Evolutionary conservation across 53 echinoderm and acorn worm species (phyloP), one percentile per base, ranked within the genome.

Genomic region (Actinopyga echinites): DNA sequence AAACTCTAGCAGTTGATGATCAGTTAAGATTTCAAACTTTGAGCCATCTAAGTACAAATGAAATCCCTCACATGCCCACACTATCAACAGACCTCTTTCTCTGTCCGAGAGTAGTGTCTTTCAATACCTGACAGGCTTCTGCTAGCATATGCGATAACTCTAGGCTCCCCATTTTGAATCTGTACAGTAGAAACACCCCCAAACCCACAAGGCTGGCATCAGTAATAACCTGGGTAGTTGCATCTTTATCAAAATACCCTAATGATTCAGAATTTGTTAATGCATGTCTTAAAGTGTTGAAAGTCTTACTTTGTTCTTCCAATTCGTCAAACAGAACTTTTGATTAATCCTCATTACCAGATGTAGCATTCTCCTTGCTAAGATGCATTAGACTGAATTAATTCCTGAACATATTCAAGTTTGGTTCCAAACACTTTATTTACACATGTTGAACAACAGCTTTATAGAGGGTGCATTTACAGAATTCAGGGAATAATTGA

Each of bases 121-220:
- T 64, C 65, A 36, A 52, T 75, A 24, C 55, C 69, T 65, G 63
- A 54, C 21, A 80, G 36, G 11, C 80, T 80, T 12, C 61, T 30
- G 33, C 80, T 80, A 22, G 80, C 60, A 36, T 90, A 85, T 30
- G 61, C 73, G 10, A 90, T 80, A 33, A 82, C 71, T 38, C 85
- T 40, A 1, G 69, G 54, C 55, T 61, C 26, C 13, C 85, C 85
- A 57, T 31, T 55, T 52, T 85, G 85, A 28, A 32, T 45, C 66
- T 92, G 83, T 12, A 85, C 69, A 30, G 30, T 9, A 30, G 4
- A 5, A 54, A 62, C 49, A 0, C 15, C 49, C 49, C 49, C 15
- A 49, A 49, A 13, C 93, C 93, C 11, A 90, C 90, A 25, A 88
- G 86, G 42, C 90, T 93, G 6, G 83, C 93, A 31, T 90, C 90